Evolutionary conservation across 1,140 invertebrate species (phyloP), one percentile per base, ranked within the genome.

Genomic region (Gryllus bimaculatus): DNA sequence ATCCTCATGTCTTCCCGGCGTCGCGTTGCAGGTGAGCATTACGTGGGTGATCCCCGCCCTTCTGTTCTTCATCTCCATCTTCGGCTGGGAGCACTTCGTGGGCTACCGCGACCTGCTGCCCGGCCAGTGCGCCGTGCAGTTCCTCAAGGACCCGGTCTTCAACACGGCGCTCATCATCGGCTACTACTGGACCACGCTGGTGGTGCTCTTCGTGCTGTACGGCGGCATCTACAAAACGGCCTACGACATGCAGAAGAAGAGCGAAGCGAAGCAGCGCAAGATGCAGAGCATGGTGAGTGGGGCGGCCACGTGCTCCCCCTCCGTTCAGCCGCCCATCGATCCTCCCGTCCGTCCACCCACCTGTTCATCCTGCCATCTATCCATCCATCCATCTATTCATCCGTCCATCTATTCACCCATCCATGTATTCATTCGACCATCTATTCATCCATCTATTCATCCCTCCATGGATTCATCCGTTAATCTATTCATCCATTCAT

Each of bases 71-170:
- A 97, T 97, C 78, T 97, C 96, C 78, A 99, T 99, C 81, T 98
- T 99, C 84, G 98, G 98, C 48, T 99, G 98, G 97, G 97, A 99
- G 85, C 95, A 97, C 85, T 99, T 99, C 83, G 93, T 97, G 49
- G 98, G 97, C 5, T 94, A 94, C 83, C 88, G 96, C 79, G 95
- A 98, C 83, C 87, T 98, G 21, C 87, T 91, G 80, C 93, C 94
- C 0, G 94, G 94, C 8, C 92, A 98, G 84, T 99, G 98, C 85
- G 94, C 96, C 73, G 98, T 99, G 4, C 98, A 99, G 86, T 99
- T 99, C 86, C 90, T 99, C 73, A 97, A 98, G 87, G 96, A 99
- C 87, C 97, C 98, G 0, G 90, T 99, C 47, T 99, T 99, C 87
- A 98, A 98, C 84, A 98, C 96, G 49, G 93, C 96, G n/a, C 89